Evolutionary conservation across 2,113 vertebrate species (phyloP).

Genomic region (Formicarius rufipectus): DNA sequence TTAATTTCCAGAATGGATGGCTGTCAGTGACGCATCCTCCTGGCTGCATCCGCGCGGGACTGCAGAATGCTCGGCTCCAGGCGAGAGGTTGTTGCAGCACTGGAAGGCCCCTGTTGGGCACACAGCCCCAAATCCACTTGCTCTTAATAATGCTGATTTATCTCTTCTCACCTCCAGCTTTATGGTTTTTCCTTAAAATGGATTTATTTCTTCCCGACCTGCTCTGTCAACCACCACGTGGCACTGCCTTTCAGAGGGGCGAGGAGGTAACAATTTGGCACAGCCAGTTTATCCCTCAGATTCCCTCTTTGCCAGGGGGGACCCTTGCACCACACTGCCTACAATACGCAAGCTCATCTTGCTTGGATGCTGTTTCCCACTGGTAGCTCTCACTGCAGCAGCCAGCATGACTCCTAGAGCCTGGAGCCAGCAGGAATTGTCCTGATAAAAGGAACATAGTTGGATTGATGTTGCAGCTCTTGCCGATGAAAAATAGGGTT

Average conservation of each 20-base stretch:
- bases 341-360: neutral
- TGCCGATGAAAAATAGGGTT: neutral
- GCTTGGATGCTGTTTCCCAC: neutral
- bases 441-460: neutral
- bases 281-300: neutral
- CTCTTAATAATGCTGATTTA: neutral
- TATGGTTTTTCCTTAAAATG: neutral
- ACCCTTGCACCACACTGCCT: neutral
- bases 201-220: neutral
- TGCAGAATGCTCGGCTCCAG: neutral
- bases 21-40: neutral
- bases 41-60: neutral
- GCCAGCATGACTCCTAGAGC: neutral
- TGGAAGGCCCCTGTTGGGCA: neutral
- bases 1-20: constrained; percentile 23
- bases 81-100: rapidly evolving
- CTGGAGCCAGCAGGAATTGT: neutral
- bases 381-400: neutral
- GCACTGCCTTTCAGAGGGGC: neutral
- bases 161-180: neutral
- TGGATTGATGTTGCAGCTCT: neutral
- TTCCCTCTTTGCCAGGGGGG: neutral
- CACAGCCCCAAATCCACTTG: neutral
- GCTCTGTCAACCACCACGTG: rapidly evolving
- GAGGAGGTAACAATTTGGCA: neutral